phyloP scores from a whole-genome alignment of 2,888 invertebrate species.

The Eledona agricola region DNA sequence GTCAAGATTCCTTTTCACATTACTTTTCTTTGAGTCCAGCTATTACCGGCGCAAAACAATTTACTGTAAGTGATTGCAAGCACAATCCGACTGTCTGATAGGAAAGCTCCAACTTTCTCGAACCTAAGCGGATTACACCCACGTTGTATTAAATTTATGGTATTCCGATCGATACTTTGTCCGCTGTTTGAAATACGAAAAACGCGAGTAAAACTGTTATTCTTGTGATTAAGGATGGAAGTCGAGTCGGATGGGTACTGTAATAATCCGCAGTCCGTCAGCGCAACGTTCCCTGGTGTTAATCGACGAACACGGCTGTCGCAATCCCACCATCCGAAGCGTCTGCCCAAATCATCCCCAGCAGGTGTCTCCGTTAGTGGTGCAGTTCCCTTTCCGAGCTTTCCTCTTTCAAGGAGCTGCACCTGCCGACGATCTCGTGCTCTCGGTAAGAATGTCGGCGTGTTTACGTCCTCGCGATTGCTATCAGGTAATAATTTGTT shows the following conservation, averaged over 20 bases:
- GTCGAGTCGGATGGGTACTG: slow-evolving; percentile 66
- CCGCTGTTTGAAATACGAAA: background rate
- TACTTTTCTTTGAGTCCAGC: too few relatives aligned
- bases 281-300: slow-evolving; percentile 57
- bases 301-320: slow-evolving; percentile 63
- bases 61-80: too few relatives aligned
- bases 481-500: slow-evolving; percentile 50
- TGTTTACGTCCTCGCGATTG: slow-evolving; percentile 68
- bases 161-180: background rate
- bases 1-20: too few relatives aligned
- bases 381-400: slow-evolving; percentile 63
- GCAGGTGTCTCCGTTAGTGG: slow-evolving; percentile 58
- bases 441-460: slow-evolving; percentile 66
- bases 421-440: slow-evolving; percentile 67
- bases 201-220: background rate
- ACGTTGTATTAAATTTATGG: background rate
- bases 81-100: too few relatives aligned
- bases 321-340: slow-evolving; percentile 62
- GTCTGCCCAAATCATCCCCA: slow-evolving; percentile 63
- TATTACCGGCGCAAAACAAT: too few relatives aligned
- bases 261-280: slow-evolving; percentile 58
- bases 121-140: background rate
- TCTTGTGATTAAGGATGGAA: slow-evolving; percentile 62
- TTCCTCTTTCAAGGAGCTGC: slow-evolving; percentile 70
- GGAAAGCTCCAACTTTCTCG: too few relatives aligned